Percentiles rank a stretch among this genome's conserved stretches.
These are phyloP conservation scores for Cryptops parisi DNA, from an alignment of 2,888 invertebrate species.

Conservation along the genomic window DNA sequence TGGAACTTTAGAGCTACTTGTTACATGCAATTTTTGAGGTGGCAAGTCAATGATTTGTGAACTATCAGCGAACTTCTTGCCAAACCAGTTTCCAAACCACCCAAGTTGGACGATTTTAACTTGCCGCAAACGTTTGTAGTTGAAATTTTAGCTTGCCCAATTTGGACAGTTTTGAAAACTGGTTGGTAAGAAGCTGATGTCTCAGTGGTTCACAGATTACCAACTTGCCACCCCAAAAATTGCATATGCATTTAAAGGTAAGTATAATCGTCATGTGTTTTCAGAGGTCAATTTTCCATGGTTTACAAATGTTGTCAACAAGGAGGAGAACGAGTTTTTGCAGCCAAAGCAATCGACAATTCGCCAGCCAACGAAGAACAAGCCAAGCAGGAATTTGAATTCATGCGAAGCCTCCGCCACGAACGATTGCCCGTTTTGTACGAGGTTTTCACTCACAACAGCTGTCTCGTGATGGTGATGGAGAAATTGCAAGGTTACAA, in stretches of 20 bases:
- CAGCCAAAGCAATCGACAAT: constrained; percentile 56
- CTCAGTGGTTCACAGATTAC: background rate
- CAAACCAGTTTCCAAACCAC: too few species aligned
- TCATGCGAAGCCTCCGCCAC: constrained; percentile 63
- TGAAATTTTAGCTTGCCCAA: too few species aligned
- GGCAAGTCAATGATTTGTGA: too few species aligned
- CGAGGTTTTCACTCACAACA: constrained; percentile 43
- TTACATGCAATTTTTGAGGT: too few species aligned
- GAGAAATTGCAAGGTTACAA: constrained; percentile 66
- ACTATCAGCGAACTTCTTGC: too few species aligned
- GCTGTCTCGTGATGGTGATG: constrained; percentile 39
- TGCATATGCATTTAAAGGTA: background rate
- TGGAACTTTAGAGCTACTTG: too few species aligned
- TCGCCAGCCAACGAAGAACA: constrained; percentile 41
- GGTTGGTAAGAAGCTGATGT: background rate
- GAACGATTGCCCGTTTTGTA: constrained; percentile 63
- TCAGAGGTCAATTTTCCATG: constrained; percentile 68
- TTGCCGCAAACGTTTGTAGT: too few species aligned
- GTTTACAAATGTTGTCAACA: constrained; percentile 55
- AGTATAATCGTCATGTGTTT: constrained; percentile 5
- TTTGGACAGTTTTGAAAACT: constrained; percentile 37
- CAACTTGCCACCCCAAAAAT: background rate
- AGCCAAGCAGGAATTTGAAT: constrained; percentile 62
- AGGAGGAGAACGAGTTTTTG: constrained; percentile 55
- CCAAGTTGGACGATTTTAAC: too few species aligned